Percentiles rank a stretch among this genome's conserved stretches.
Conservation (phyloP, 1,140 invertebrate genomes). For the Pseudomyrmex flavicornis region DNA sequence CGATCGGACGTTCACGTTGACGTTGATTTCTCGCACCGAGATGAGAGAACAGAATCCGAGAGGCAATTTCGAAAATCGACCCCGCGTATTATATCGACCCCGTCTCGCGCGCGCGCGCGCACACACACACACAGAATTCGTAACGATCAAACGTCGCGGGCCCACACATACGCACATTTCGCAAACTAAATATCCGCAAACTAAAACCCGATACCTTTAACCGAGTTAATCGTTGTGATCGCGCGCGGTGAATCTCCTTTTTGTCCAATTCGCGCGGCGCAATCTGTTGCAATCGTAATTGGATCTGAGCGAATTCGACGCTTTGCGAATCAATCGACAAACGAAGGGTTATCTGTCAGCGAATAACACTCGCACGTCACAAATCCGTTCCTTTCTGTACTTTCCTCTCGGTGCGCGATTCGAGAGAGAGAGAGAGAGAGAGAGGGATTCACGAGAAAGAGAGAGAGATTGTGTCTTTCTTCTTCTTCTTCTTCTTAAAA, state of each 20-base stretch:
- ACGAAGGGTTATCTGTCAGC: conserved; percentile 4
- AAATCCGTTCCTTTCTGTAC: conserved; percentile 18
- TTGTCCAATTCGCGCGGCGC: not conserved
- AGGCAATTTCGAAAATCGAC: not conserved
- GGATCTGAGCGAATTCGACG: not conserved
- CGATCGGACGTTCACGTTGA: not conserved
- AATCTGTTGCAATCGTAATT: conserved; percentile 21
- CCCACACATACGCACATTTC: too few species aligned
- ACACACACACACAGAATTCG: too few species aligned
- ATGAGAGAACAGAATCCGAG: conserved; percentile 24
- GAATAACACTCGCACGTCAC: not conserved
- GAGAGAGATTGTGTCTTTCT: too few species aligned
- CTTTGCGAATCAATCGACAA: not conserved
- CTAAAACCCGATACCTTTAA: conserved; percentile 19
- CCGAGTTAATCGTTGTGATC: conserved; percentile 5
- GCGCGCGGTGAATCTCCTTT: not conserved
- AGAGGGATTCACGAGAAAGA: not conserved
- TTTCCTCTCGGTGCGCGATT: not conserved
- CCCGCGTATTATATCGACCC: too few species aligned
- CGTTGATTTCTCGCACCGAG: not conserved
- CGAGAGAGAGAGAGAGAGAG: not conserved
- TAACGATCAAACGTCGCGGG: too few species aligned
- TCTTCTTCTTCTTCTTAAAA: too few species aligned
- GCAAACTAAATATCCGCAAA: conserved; percentile 1
- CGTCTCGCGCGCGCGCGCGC: too few species aligned